Evolutionary conservation across 2,113 vertebrate species (phyloP).

Genomic region (Polypterus bichir): DNA sequence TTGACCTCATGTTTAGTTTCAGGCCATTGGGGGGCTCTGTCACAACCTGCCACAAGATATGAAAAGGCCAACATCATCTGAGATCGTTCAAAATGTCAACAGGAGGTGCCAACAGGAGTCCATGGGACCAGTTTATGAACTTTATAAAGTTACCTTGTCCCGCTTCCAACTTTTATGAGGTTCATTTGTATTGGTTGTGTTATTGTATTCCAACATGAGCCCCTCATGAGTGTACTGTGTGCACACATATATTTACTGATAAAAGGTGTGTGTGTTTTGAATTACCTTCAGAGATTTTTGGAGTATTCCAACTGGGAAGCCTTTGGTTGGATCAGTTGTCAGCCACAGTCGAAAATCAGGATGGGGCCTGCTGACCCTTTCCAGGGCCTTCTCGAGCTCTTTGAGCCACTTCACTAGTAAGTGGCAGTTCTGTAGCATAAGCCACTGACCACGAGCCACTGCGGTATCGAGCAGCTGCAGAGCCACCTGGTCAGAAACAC

Average conservation of each 20-base stretch:
- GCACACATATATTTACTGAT: neutral
- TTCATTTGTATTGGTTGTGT: too few relatives aligned
- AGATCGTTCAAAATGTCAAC: too few relatives aligned
- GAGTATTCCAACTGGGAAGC: constrained; percentile 84
- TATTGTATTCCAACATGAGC: too few relatives aligned
- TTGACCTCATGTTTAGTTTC: constrained; percentile 86
- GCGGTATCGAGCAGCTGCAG: constrained; percentile 70
- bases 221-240: neutral
- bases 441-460: constrained; percentile 68
- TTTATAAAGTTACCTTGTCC: too few relatives aligned
- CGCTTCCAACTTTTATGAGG: too few relatives aligned
- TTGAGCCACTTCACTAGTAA: constrained; percentile 82
- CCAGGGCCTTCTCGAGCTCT: constrained; percentile 77
- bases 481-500: constrained; percentile 53
- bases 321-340: constrained; percentile 77
- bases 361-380: constrained; percentile 68
- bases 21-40: constrained; percentile 86
- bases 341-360: constrained; percentile 87
- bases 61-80: neutral
- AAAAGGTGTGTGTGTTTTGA: neutral
- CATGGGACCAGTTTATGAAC: too few relatives aligned
- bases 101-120: too few relatives aligned
- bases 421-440: constrained; percentile 95
- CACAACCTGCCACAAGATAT: constrained; percentile 60
- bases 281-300: constrained; percentile 86